Evolutionary conservation across 2,113 vertebrate genomes (phyloP).

Genomic region (Eurystomus gularis): DNA sequence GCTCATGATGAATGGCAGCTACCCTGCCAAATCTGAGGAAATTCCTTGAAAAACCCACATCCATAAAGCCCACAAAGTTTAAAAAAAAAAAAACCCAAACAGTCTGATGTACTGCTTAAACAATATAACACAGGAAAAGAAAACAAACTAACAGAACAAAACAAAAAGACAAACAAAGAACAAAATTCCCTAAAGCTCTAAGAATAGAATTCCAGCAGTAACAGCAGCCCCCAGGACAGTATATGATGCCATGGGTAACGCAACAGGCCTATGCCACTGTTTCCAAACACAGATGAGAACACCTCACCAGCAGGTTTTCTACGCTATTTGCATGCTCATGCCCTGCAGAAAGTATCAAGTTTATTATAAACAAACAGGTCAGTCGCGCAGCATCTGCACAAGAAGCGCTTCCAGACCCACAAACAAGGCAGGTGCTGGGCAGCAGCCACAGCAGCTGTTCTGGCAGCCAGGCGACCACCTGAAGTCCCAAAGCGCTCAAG

Average conservation of each 20-base stretch:
- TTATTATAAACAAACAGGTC: not conserved
- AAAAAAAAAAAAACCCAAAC: not conserved
- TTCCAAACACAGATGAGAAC: not conserved
- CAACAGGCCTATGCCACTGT: rapidly evolving
- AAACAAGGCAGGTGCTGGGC: rapidly evolving
- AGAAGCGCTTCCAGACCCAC: rapidly evolving
- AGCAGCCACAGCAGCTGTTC: not conserved
- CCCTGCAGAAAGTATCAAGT: not conserved
- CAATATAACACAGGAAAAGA: not conserved
- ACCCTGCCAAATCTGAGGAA: not conserved
- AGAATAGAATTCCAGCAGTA: not conserved
- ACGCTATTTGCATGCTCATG: rapidly evolving
- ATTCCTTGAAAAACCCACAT: not conserved
- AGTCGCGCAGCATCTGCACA: not conserved
- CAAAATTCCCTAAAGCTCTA: not conserved
- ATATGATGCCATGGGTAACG: rapidly evolving
- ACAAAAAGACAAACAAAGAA: too few relatives aligned
- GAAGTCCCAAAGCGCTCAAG: not conserved
- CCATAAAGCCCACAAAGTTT: not conserved
- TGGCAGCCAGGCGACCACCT: not conserved
- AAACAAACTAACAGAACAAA: too few relatives aligned
- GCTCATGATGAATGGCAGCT: not conserved
- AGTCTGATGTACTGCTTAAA: not conserved
- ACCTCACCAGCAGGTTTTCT: not conserved
- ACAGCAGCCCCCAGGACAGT: not conserved